These are phyloP conservation scores for Echinometra lucunter DNA, from an alignment of 53 echinoderm and acorn worm genomes.

Conservation along the genomic window DNA sequence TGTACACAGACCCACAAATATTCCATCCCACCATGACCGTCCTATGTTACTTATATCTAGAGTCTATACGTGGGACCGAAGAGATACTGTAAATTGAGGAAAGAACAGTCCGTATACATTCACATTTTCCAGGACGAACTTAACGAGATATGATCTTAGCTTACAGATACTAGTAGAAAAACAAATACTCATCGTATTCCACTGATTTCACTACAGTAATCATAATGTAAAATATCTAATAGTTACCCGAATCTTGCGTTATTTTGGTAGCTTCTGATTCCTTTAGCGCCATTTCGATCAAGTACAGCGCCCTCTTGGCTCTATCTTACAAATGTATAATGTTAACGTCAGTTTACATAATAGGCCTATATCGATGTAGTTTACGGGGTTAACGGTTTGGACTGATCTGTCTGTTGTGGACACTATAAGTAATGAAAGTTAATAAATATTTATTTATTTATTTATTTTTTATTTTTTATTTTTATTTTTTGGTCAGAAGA, in stretches of 20 bases:
- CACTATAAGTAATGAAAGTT: too few relatives aligned
- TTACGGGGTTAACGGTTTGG: too few relatives aligned
- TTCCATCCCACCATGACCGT: too few relatives aligned
- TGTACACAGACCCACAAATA: too few relatives aligned
- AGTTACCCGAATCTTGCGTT: slow-evolving; percentile 44
- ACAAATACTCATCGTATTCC: background rate
- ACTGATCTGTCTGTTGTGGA: too few relatives aligned
- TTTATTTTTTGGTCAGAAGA: too few relatives aligned
- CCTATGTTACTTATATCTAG: too few relatives aligned
- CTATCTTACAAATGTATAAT: too few relatives aligned
- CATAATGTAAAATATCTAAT: background rate
- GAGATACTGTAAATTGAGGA: background rate
- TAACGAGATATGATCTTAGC: background rate
- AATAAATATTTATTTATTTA: too few relatives aligned
- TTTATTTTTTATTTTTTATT: too few relatives aligned
- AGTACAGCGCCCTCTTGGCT: slow-evolving; percentile 10
- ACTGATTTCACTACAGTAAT: background rate
- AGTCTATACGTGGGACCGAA: background rate
- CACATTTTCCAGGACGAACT: background rate
- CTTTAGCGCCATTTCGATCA: slow-evolving; percentile 46
- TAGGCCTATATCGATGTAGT: too few relatives aligned
- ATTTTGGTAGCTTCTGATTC: slow-evolving; percentile 38
- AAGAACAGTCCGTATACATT: background rate
- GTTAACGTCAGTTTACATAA: too few relatives aligned
- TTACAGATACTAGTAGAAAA: background rate